Evolutionary conservation across 2,113 vertebrate genomes (phyloP).

Genomic region (Campylomormyrus tamandua): DNA sequence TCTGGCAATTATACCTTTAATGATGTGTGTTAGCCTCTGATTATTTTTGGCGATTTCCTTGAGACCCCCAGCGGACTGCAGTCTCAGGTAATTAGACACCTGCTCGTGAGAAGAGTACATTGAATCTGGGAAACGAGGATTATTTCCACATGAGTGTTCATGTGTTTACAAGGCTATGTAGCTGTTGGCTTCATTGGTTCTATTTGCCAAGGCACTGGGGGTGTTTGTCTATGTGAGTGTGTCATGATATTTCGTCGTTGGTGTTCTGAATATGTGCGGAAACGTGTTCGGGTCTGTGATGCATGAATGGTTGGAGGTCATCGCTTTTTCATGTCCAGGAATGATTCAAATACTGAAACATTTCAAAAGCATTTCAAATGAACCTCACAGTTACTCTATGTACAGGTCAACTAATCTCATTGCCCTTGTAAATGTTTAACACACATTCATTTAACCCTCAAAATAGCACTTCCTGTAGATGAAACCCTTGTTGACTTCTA

Average conservation of each 20-base stretch:
- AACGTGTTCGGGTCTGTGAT: not conserved
- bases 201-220: not conserved
- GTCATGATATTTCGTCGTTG: not conserved
- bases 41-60: slow-evolving; percentile 6
- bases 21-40: not conserved
- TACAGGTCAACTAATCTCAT: not conserved
- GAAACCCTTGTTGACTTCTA: not conserved
- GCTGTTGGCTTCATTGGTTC: not conserved
- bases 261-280: not conserved
- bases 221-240: not conserved
- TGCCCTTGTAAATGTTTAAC: not conserved
- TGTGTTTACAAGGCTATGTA: not conserved
- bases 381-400: not conserved
- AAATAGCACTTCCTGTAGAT: not conserved
- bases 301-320: not conserved
- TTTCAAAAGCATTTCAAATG: not conserved
- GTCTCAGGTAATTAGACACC: slow-evolving; percentile 17
- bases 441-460: not conserved
- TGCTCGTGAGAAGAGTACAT: slow-evolving; percentile 3
- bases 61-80: not conserved
- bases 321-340: not conserved
- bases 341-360: not conserved
- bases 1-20: slow-evolving; percentile 3
- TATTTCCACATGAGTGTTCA: not conserved
- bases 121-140: not conserved